Base-by-base conservation (phyloP, 2,113 vertebrate species). In the Brachionichthys hirsutus region DNA sequence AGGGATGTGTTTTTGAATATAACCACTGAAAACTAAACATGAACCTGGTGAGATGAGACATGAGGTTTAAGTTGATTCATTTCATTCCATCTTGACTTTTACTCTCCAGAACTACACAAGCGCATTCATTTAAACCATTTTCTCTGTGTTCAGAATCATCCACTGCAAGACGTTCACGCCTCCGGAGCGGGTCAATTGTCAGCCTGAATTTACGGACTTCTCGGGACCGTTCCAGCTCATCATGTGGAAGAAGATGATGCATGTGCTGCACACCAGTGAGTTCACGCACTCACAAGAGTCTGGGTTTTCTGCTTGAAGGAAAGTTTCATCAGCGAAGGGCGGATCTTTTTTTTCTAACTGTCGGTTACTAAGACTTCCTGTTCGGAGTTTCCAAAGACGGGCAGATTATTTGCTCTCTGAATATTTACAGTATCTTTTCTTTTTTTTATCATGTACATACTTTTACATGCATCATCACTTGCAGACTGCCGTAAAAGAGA, bases 241-340 rank as follows among this genome's bases (percentile, higher is more conserved):
- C 50, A 78, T 92, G 81, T 92, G 92, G 92, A 92, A 92, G 76
- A 92, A 91, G 70, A 92, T 92, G 92, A 89, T 92, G 88, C 90
- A 91, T 0, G 87, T 91, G 46, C 78, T 92, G 51, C 89, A 90
- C 35, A 92, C 90, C 54, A 91, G 92, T 92, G 49, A 86, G 90
- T 86, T 44, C 11, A 19, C 34, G 45, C 3, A 44, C 10, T 15
- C 6, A 4, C 42, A 17, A 15, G 15, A 15, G 9, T 38, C 12
- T 11, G 8, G 9, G 3, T 38, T 38, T 38, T 13, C 13, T 42
- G 2, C 4, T 15, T 14, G 40, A 42, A 42, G 40, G 12, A 6
- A 15, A 12, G 5, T 14, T 42, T 42, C 40, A 42, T 15, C 14
- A 42, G 13, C 4, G 40, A 3, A 15, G 4, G 12, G 15, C 14